Evolutionary conservation across 2,113 vertebrate genomes (phyloP).

Genomic region (Delphinus delphis): DNA sequence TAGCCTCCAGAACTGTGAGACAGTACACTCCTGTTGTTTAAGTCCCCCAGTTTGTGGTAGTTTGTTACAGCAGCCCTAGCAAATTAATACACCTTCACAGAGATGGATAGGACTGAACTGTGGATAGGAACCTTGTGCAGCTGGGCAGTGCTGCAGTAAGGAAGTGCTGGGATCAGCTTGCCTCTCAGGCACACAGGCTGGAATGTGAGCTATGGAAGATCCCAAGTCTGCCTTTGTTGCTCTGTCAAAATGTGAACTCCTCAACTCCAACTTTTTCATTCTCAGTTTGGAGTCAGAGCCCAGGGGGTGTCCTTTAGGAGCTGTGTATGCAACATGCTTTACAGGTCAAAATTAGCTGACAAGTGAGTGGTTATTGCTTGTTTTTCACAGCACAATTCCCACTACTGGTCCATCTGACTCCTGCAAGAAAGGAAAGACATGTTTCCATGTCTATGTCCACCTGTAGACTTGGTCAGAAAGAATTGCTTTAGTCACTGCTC

Average conservation of each 20-base stretch:
- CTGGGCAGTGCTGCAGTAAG: background rate
- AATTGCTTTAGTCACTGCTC: background rate
- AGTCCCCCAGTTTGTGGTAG: background rate
- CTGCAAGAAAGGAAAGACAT: background rate
- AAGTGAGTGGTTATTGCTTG: background rate
- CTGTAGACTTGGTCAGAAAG: background rate
- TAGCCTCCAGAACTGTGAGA: background rate
- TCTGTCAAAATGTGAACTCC: background rate
- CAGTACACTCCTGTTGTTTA: background rate
- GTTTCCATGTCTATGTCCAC: background rate
- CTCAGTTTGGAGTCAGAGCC: background rate
- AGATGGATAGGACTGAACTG: background rate
- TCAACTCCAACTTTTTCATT: background rate
- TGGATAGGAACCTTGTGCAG: background rate
- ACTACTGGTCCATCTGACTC: background rate
- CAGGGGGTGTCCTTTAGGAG: background rate
- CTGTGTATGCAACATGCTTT: background rate
- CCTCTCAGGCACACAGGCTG: fast-evolving
- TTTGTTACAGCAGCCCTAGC: background rate
- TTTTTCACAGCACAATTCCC: background rate
- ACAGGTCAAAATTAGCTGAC: background rate
- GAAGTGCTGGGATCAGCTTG: fast-evolving
- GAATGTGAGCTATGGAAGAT: fast-evolving
- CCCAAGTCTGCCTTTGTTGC: background rate
- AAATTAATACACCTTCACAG: background rate